Evolutionary conservation across 2,888 invertebrate species (phyloP), one percentile per base, ranked within the genome.

Genomic region (Diarsia rubi): DNA sequence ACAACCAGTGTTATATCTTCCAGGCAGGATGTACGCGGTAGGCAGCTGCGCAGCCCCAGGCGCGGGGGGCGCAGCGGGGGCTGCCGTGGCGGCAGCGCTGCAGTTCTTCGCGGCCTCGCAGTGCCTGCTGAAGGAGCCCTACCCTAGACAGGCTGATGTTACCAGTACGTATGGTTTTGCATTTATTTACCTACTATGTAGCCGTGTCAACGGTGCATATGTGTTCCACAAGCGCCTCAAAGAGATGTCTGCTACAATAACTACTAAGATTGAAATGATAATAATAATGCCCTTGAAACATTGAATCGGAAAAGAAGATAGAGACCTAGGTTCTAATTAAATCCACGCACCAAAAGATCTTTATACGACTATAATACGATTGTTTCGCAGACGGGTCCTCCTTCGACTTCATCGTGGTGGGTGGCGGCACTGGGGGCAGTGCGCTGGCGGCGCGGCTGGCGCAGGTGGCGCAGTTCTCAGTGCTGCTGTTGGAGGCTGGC

Each of bases 401-500:
- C 1, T 95, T 92, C 73, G 95, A 95, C 82, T 94, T 94, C 85
- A 93, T 96, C 74, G 90, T 96, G 62, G 95, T 95, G 73, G 96
- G 96, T 2, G 95, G 90, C 0, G 96, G 96, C 9, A 92, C 94
- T 0, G 95, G 93, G 5, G 96, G 96, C 21, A 83, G 93, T 14
- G 87, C 91, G 77, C 68, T 96, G 80, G 95, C 95, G 5, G 92
- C 94, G 65, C 89, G 95, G 4, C 91, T 95, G 54, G 89, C 93
- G 0, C 90, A 90, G 78, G 76, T 86, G 44, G 75, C 74, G 5
- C 66, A 76, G 37, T 86, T 85, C 79, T 79, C 83, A 0, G 94
- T 95, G 73, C 90, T 96, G 76, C 90, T 96, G 75, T n/a, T 96
- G 9, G 96, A 96, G 74, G 96, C 96, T 0, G 96, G 96, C 0